Percentiles rank a stretch among this genome's conserved stretches.
Conservation (phyloP, 2,113 vertebrate genomes). For the Hippopotamus amphibius region DNA sequence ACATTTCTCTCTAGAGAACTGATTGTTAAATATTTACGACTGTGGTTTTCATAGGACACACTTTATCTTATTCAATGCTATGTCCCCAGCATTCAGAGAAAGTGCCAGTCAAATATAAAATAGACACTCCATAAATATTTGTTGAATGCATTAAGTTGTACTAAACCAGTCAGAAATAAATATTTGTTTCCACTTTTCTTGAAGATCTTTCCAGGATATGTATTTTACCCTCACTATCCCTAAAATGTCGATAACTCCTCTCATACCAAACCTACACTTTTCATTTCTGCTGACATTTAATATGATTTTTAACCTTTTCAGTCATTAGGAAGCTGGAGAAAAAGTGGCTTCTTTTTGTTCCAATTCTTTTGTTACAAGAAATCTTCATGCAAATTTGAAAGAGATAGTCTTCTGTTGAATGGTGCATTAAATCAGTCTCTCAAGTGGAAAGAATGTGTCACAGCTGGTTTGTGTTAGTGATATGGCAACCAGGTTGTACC, state of each 20-base stretch:
- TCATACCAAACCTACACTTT: neutral
- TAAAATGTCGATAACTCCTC: neutral
- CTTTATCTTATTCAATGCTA: neutral
- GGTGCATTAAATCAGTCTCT: neutral
- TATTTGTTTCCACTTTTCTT: neutral
- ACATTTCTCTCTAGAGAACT: neutral
- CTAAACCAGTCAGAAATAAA: neutral
- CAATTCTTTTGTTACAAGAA: neutral
- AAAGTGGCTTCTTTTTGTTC: neutral
- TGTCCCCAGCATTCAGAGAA: neutral
- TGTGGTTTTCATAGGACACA: neutral
- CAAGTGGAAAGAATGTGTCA: neutral
- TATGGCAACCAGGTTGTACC: neutral
- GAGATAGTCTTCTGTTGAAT: neutral
- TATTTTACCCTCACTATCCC: neutral
- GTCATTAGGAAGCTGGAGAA: neutral
- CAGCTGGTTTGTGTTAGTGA: neutral
- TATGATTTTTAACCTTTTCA: neutral
- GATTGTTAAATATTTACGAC: conserved; percentile 7
- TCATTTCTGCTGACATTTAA: neutral
- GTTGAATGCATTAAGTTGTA: neutral
- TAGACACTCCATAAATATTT: neutral
- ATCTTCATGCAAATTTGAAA: neutral
- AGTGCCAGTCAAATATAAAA: neutral
- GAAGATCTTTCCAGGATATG: neutral